Conservation (phyloP, 2,113 vertebrate species). For the Spheniscus mendiculus region DNA sequence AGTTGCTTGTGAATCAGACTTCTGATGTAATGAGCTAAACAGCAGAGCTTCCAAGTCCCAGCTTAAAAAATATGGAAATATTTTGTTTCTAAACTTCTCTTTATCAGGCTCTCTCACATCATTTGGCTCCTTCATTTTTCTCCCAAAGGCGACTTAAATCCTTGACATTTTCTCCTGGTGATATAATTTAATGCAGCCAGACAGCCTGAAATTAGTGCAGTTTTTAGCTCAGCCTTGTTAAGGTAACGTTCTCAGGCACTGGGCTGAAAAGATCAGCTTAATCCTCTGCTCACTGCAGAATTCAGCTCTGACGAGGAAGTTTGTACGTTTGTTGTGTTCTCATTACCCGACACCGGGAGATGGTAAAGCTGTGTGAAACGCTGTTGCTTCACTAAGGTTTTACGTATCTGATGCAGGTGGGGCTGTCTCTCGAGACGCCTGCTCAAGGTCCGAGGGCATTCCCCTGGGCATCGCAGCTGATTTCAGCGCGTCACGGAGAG, state of each 20-base stretch:
- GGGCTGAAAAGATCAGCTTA: neutral
- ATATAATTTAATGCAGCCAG: slow-evolving; percentile 61
- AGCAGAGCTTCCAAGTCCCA: neutral
- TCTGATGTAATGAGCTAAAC: slow-evolving; percentile 17
- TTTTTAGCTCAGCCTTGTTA: slow-evolving; percentile 15
- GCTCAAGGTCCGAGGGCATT: neutral
- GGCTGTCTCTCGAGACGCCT: neutral
- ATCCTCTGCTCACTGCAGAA: neutral
- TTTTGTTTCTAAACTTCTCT: slow-evolving; percentile 52
- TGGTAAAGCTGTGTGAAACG: neutral
- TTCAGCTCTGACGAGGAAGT: neutral
- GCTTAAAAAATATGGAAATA: slow-evolving; percentile 27
- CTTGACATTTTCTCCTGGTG: slow-evolving; percentile 66
- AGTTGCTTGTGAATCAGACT: neutral
- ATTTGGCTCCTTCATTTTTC: slow-evolving; percentile 39
- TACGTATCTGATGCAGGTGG: neutral
- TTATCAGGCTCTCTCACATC: slow-evolving; percentile 54
- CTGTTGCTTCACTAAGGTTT: fast-evolving
- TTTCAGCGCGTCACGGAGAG: fast-evolving
- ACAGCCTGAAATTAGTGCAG: slow-evolving; percentile 55
- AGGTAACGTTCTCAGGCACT: slow-evolving; percentile 58
- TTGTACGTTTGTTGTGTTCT: neutral
- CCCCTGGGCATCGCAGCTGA: fast-evolving
- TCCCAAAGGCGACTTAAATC: slow-evolving; percentile 65
- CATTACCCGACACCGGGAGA: fast-evolving